phyloP scores from a whole-genome alignment of 2,888 invertebrate species.

The Tiphia femorata region DNA sequence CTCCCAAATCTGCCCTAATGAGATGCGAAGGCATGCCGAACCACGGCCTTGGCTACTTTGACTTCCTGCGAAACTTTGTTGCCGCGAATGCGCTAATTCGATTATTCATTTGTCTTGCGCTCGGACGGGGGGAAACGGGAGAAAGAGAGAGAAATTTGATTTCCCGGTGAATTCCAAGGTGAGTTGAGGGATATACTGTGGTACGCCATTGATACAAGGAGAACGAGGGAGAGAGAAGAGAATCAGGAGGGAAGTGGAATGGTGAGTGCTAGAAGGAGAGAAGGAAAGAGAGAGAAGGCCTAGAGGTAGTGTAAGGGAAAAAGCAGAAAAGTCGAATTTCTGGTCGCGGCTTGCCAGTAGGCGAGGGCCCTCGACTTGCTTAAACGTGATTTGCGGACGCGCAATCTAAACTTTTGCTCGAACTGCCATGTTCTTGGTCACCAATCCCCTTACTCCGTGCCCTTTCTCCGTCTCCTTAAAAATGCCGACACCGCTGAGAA shows the following conservation, averaged over 20 bases:
- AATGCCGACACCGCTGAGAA: too few species aligned
- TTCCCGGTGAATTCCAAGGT: constrained; percentile 1
- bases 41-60: constrained; percentile 16
- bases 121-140: constrained; percentile 1
- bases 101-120: constrained; percentile 28
- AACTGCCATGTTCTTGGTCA: not conserved
- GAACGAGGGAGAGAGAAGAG: not conserved
- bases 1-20: constrained; percentile 31
- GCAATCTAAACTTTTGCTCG: constrained; percentile 7
- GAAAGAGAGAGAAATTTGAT: constrained; percentile 17
- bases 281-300: constrained; percentile 1
- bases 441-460: too few species aligned
- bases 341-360: not conserved
- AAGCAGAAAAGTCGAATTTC: not conserved
- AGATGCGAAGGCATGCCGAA: constrained; percentile 18
- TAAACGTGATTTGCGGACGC: constrained; percentile 23
- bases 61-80: constrained; percentile 25
- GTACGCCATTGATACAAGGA: too few species aligned
- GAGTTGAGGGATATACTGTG: too few species aligned
- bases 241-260: not conserved
- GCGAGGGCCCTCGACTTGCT: constrained; percentile 13
- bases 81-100: constrained; percentile 24
- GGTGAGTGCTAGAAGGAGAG: too few species aligned
- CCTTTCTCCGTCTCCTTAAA: too few species aligned
- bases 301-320: constrained; percentile 3